These are phyloP conservation scores for Eidolon dupreanum DNA, from an alignment of 2,797 vertebrate genomes.

Conservation along the genomic window DNA sequence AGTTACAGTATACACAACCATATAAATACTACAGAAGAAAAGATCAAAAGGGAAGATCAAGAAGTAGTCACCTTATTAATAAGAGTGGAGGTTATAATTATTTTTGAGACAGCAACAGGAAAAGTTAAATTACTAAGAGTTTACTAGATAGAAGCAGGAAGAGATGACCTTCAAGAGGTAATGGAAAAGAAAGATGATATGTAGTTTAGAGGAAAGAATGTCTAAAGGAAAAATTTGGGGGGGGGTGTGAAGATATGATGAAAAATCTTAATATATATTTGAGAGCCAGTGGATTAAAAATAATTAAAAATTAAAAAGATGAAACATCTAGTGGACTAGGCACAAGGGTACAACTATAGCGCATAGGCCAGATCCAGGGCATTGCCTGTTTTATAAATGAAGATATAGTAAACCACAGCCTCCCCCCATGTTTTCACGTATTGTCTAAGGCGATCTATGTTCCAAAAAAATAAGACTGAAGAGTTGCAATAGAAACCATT, in stretches of 20 bases:
- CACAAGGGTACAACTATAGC: not conserved
- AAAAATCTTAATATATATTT: not conserved
- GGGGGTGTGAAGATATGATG: not conserved
- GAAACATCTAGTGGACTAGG: not conserved
- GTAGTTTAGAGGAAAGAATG: not conserved
- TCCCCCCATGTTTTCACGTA: not conserved
- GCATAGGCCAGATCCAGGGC: not conserved
- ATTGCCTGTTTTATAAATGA: not conserved
- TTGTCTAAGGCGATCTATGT: not conserved
- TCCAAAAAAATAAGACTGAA: not conserved
- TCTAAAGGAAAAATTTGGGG: not conserved
- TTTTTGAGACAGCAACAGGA: not conserved
- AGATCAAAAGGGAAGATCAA: not conserved
- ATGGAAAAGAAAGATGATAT: not conserved
- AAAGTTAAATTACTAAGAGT: not conserved
- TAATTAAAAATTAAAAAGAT: not conserved
- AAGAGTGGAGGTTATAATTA: not conserved
- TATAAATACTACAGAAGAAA: not conserved
- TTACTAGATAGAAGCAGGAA: conserved; percentile 1
- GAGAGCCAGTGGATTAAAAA: not conserved
- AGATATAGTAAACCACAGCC: not conserved
- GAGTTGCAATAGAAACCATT: not conserved
- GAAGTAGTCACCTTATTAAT: not conserved
- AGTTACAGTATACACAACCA: not conserved
- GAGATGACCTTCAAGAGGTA: not conserved